Conservation (phyloP, 2,113 vertebrate species). For the Clarias batrachus region DNA sequence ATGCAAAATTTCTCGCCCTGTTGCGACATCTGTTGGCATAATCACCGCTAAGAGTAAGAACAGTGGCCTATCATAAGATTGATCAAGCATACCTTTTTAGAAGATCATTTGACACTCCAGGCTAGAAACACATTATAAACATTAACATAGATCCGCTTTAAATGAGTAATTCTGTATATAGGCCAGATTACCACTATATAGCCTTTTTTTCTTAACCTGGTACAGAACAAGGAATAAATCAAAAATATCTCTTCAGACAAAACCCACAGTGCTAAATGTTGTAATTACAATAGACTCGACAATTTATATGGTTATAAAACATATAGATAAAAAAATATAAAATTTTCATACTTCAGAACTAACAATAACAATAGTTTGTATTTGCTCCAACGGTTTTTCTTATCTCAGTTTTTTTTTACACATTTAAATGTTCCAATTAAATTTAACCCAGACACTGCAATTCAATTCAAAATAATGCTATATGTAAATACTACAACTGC, state of each 20-base stretch:
- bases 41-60: not conserved
- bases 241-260: not conserved
- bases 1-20: constrained; percentile 35
- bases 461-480: not conserved
- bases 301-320: not conserved
- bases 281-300: not conserved
- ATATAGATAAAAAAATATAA: not conserved
- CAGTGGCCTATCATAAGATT: not conserved
- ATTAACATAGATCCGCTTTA: not conserved
- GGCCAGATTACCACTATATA: too few relatives aligned
- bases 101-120: not conserved
- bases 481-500: not conserved
- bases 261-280: not conserved
- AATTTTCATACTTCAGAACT: not conserved
- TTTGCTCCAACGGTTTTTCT: not conserved
- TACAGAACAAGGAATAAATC: not conserved
- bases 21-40: constrained; percentile 51
- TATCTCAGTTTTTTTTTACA: too few relatives aligned
- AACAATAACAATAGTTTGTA: not conserved
- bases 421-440: too few relatives aligned
- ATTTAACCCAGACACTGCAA: too few relatives aligned
- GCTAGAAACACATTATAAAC: not conserved
- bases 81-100: not conserved
- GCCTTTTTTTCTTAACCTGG: not conserved
- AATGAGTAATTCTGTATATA: not conserved